Evolutionary conservation across 2,113 vertebrate genomes (phyloP), one percentile per base, ranked within the genome.

Genomic region (Gracilinanus agilis): DNA sequence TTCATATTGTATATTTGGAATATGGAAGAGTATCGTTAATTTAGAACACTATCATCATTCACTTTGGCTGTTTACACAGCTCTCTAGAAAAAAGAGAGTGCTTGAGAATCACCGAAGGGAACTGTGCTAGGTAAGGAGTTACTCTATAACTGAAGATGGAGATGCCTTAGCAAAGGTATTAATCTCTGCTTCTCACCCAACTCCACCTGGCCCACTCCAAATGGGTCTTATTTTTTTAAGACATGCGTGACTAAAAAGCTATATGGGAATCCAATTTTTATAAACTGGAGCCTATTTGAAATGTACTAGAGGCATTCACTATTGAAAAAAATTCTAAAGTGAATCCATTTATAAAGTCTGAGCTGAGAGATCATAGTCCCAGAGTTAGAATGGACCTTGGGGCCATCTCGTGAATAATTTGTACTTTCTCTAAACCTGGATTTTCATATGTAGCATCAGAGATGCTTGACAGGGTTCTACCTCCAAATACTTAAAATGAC

Each of bases 1-100:
- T 94, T 94, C 89, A n/a, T 16, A 44, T 93, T 94, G 92, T 92
- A 90, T 93, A 92, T 89, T 88, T 75, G 53, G 93, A 92, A 90
- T 58, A 83, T 0, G 13, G n/a, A 75, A 44, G 96, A 95, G 53
- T 94, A 55, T 34, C 89, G 24, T 93, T 96, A 91, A 95, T 92
- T 96, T 54, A 40, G 61, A 92, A 13, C 4, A 67, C 0, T 2
- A 92, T 40, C 75, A 91, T 95, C 90, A 61, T 16, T 95, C 67
- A 92, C 54, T 24, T 10, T 27, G 19, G 25, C 67, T 58, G 55
- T 75, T 89, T 53, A 29, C 91, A 90, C n/a, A 6, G 55, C 24
- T 29, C 40, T 44, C 53, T 34, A 34, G 25, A 58, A 90, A 83
- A 83, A 91, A 56, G 9, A 67, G 94, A 83, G 29, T 58, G 53